Percentiles rank a stretch among this genome's conserved stretches.
Evolutionary conservation across 2,797 vertebrate genomes (phyloP).

Genomic region (Pterois miles): DNA sequence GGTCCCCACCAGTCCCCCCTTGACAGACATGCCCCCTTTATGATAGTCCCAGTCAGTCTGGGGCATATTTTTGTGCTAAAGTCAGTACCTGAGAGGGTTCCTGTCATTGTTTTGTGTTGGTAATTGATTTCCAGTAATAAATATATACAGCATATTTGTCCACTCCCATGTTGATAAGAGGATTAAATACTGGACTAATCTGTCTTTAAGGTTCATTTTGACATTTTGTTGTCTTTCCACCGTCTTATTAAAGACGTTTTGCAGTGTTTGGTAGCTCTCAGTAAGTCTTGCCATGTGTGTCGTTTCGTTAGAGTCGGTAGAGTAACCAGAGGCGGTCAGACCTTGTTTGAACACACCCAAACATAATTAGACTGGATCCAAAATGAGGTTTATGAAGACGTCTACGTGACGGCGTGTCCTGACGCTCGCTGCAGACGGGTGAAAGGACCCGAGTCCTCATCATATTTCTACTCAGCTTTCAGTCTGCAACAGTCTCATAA

Average conservation of each 20-base stretch:
- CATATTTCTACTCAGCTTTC: background rate
- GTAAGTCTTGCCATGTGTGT: background rate
- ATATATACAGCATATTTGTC: too few species aligned
- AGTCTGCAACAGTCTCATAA: constrained; percentile 16
- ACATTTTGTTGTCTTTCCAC: background rate
- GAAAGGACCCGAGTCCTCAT: background rate
- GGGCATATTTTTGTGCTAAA: too few species aligned
- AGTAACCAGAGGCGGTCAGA: background rate
- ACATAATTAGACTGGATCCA: background rate
- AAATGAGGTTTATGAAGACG: background rate
- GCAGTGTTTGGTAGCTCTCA: too few species aligned
- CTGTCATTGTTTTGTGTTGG: too few species aligned
- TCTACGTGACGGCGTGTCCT: background rate
- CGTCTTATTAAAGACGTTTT: background rate
- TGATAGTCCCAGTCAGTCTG: too few species aligned
- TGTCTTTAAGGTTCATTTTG: too few species aligned
- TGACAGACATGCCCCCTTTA: too few species aligned
- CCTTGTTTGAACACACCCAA: background rate
- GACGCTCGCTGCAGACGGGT: background rate
- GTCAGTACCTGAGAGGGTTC: too few species aligned
- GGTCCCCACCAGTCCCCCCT: too few species aligned
- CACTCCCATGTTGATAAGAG: too few species aligned
- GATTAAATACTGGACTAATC: too few species aligned
- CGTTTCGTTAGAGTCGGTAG: background rate
- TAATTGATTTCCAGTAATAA: too few species aligned